These are phyloP conservation scores for Enteromius thamalakanensis DNA, from an alignment of 2,797 vertebrate genomes.

Conservation along the genomic window DNA sequence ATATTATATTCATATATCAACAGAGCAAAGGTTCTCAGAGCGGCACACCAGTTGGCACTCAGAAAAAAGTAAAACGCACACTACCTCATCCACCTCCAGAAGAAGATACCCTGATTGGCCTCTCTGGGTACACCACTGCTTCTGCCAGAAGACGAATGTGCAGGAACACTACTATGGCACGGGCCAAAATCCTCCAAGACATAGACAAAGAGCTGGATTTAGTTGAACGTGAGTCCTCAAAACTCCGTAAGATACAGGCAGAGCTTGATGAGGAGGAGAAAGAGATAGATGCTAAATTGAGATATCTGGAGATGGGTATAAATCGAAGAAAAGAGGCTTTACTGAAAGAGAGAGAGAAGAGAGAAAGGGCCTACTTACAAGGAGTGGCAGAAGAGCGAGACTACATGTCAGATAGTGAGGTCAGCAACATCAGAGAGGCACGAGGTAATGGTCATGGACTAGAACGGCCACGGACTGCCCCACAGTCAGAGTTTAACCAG, in stretches of 20 bases:
- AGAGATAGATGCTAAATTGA: conserved; percentile 96
- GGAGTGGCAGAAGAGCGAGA: conserved; percentile 98
- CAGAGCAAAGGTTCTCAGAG: conserved; percentile 85
- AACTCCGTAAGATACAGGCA: conserved; percentile 98
- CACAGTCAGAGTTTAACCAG: conserved; percentile 94
- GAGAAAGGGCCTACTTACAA: conserved; percentile 96
- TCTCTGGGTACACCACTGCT: conserved; percentile 85
- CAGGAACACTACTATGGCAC: conserved; percentile 95
- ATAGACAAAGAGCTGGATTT: conserved; percentile 98
- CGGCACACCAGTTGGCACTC: conserved; percentile 80
- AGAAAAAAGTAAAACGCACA: conserved; percentile 98
- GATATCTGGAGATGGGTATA: conserved; percentile 99
- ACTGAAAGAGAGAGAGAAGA: conserved; percentile 96
- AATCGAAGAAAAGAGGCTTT: conserved; percentile 97
- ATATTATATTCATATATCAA: conserved; percentile 53
- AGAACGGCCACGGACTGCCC: conserved; percentile 94
- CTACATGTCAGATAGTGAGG: conserved; percentile 99
- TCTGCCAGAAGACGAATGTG: conserved; percentile 93
- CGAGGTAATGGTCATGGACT: conserved; percentile 86
- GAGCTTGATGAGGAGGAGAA: conserved; percentile 99
- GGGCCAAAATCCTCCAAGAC: conserved; percentile 98
- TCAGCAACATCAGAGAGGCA: conserved; percentile 90
- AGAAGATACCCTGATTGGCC: conserved; percentile 81
- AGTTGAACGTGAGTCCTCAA: conserved; percentile 97
- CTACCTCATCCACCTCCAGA: conserved; percentile 96